phyloP scores from a whole-genome alignment of 92 coral and sea anemone species.

The Umimayanthus kanabou region DNA sequence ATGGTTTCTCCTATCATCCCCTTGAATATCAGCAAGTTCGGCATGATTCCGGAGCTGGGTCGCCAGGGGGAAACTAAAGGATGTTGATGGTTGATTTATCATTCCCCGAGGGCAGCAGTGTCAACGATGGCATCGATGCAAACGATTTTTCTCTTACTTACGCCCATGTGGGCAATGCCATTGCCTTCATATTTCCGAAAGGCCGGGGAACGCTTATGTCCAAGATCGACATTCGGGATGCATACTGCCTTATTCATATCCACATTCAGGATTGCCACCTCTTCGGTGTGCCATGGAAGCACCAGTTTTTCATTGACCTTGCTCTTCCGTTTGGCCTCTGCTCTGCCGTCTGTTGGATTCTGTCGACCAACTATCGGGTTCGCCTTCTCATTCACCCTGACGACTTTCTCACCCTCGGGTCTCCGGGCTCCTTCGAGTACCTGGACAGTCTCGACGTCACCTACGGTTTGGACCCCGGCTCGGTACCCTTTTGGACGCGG shows the following conservation, averaged over 20 bases:
- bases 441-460: slow-evolving; percentile 1
- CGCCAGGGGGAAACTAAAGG: too few relatives aligned
- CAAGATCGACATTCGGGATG: too few relatives aligned
- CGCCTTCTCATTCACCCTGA: slow-evolving; percentile 44
- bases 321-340: slow-evolving; percentile 57
- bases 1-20: too few relatives aligned
- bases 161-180: too few relatives aligned
- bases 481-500: slow-evolving; percentile 49
- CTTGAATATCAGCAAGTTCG: not conserved
- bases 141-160: too few relatives aligned
- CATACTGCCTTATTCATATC: too few relatives aligned
- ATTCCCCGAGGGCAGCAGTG: too few relatives aligned
- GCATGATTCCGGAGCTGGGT: too few relatives aligned
- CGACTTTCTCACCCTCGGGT: slow-evolving; percentile 51
- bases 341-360: slow-evolving; percentile 65
- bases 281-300: slow-evolving; percentile 60
- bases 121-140: too few relatives aligned
- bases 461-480: slow-evolving; percentile 24
- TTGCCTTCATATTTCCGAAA: too few relatives aligned
- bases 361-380: slow-evolving; percentile 33
- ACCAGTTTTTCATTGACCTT: slow-evolving; percentile 39
- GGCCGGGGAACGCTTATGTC: too few relatives aligned
- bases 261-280: slow-evolving; percentile 30
- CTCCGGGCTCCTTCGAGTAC: slow-evolving; percentile 17
- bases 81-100: too few relatives aligned